phyloP scores from a whole-genome alignment of 2,888 invertebrate species.

The Neoscelio sp. region DNA sequence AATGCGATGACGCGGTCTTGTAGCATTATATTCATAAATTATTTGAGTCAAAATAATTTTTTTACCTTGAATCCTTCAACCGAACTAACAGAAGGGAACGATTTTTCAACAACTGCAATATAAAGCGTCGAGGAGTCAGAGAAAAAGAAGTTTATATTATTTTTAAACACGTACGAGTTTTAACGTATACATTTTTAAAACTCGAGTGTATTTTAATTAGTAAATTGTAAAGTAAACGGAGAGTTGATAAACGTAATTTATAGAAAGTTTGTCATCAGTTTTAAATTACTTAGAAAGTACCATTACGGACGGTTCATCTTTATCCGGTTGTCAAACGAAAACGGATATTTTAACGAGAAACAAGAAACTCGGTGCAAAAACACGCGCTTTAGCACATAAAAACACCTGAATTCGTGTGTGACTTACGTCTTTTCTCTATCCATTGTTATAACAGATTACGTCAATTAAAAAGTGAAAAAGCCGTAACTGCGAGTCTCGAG shows the following conservation, averaged over 20 bases:
- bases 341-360: constrained; percentile 2
- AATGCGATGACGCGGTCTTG: too few species aligned
- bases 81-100: too few species aligned
- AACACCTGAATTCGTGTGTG: constrained; percentile 15
- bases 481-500: constrained; percentile 8
- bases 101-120: too few species aligned
- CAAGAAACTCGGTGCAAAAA: constrained; percentile 10
- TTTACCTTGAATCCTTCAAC: constrained; percentile 35
- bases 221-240: too few species aligned
- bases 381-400: background rate
- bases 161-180: too few species aligned
- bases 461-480: constrained; percentile 42
- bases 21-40: too few species aligned
- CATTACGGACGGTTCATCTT: constrained; percentile 10
- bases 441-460: constrained; percentile 38
- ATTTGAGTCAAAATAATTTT: constrained; percentile 17
- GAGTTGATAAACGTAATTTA: constrained; percentile 1
- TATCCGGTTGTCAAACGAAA: background rate
- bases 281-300: constrained; percentile 24
- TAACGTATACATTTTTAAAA: background rate
- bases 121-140: too few species aligned
- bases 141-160: too few species aligned
- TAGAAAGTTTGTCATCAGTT: constrained; percentile 25
- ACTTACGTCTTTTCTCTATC: constrained; percentile 28
- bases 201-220: background rate